Percentiles rank a stretch among this genome's conserved stretches.
phyloP scores from a whole-genome alignment of 2,797 vertebrate species.

The Echeneis naucrates region DNA sequence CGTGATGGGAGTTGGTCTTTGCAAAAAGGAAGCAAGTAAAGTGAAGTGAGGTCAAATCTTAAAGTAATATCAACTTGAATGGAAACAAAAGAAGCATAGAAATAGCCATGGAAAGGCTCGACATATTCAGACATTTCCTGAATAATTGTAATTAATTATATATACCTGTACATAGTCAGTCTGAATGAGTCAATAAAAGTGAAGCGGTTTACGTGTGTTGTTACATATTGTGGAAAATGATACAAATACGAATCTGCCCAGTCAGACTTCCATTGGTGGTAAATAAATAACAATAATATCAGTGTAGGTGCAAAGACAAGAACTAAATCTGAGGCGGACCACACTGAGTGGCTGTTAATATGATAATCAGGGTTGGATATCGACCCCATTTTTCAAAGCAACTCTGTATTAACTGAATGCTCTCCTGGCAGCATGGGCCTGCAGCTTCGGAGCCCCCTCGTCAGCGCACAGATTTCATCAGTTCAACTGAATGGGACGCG shows the following conservation, averaged over 20 bases:
- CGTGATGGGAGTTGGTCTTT: neutral
- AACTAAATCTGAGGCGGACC: constrained; percentile 27
- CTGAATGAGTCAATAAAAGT: neutral
- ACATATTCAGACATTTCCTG: too few relatives aligned
- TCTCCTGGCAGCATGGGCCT: constrained; percentile 6
- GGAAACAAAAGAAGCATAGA: too few relatives aligned
- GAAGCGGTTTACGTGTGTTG: neutral
- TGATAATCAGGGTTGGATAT: constrained; percentile 53
- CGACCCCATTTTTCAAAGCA: constrained; percentile 49
- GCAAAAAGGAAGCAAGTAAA: neutral
- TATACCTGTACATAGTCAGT: neutral
- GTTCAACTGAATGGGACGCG: constrained; percentile 24
- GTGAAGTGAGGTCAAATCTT: neutral
- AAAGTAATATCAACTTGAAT: neutral
- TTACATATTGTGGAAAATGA: neutral
- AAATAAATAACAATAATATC: constrained; percentile 26
- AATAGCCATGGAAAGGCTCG: too few relatives aligned
- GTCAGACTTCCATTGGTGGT: neutral
- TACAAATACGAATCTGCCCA: neutral
- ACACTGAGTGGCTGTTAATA: constrained; percentile 46
- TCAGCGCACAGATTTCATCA: constrained; percentile 30
- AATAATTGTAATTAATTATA: too few relatives aligned
- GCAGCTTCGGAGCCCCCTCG: constrained; percentile 25
- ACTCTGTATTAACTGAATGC: constrained; percentile 21
- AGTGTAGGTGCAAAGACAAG: neutral